These are phyloP conservation scores for Vanacampus margaritifer DNA, from an alignment of 2,113 vertebrate species.

Conservation along the genomic window DNA sequence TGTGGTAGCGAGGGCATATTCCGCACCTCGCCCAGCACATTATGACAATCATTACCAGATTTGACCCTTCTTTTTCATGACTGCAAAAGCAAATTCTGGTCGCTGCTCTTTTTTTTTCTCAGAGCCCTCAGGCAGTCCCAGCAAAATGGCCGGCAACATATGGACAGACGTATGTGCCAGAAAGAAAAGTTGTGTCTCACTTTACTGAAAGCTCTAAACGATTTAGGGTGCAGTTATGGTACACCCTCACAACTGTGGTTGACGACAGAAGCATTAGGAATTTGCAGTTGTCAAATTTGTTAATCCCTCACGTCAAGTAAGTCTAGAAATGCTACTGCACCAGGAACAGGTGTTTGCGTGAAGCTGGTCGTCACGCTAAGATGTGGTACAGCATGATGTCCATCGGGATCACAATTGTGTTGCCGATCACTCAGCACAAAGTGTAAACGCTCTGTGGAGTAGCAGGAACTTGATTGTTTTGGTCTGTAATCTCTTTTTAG, in stretches of 20 bases:
- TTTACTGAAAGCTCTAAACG: constrained; percentile 29
- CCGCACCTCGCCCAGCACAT: constrained; percentile 36
- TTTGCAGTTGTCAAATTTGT: constrained; percentile 39
- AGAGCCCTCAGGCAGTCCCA: constrained; percentile 39
- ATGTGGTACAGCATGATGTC: constrained; percentile 15
- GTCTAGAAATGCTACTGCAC: constrained; percentile 17
- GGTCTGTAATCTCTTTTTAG: constrained; percentile 44
- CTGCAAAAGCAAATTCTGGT: constrained; percentile 32
- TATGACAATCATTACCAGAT: constrained; percentile 58
- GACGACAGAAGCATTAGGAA: constrained; percentile 19
- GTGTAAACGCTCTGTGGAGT: constrained; percentile 27
- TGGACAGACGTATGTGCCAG: constrained; percentile 35
- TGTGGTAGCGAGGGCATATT: constrained; percentile 22
- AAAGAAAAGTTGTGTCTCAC: constrained; percentile 12
- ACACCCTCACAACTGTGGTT: constrained; percentile 20
- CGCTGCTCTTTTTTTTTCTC: constrained; percentile 35
- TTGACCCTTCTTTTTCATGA: constrained; percentile 48
- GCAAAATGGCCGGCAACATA: constrained; percentile 41
- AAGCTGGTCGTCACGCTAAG: constrained; percentile 29
- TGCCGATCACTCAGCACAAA: constrained; percentile 27
- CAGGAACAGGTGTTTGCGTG: constrained; percentile 35
- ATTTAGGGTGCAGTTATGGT: constrained; percentile 7
- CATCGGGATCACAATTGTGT: constrained; percentile 16
- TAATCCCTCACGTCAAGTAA: constrained; percentile 35
- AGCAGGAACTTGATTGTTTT: constrained; percentile 48